Evolutionary conservation across 2,797 vertebrate species (phyloP), one percentile per base, ranked within the genome.

Genomic region (Rhabdomys pumilio): DNA sequence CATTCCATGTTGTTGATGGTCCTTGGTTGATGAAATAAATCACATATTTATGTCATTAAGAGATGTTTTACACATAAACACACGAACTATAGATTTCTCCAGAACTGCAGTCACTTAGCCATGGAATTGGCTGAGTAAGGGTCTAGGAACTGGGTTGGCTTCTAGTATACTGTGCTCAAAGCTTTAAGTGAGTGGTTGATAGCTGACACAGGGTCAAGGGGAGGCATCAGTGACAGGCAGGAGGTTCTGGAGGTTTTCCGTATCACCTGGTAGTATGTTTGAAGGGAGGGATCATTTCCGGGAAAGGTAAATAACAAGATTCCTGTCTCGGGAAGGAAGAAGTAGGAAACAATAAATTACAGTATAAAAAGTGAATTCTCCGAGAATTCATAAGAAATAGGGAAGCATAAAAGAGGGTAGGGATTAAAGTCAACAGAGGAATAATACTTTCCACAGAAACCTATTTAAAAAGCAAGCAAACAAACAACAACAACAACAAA

Each of bases 21-120:
- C 26, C 15, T 17, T 84, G 38, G 9, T 13, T 41, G 50, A 84
- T 88, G 61, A 44, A 85, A 69, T 69, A 63, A 59, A 69, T 82
- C 15, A 41, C 11, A 69, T 13, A 19, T 10, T 83, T 29, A 41
- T 79, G 34, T 34, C 86, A 47, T 31, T 73, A 26, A 75, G 26
- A 96, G 26, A 69, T 44, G 20, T 76, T 85, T 77, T 82, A 12
- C 55, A 92, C 77, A 63, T 50, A 88, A 44, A 96, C 93, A 76
- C 31, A 90, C 26, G 44, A 82, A 85, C 7, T 73, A 57, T 44
- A 47, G 15, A 77, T 38, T 77, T 31, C 14, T 1, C 34, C 31
- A 31, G 87, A 81, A 31, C 6, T 69, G 47, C 17, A 41, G 26
- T 3, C 72, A 59, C 38, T 89, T 67, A 41, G 31, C 76, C 15